These are phyloP conservation scores for Nothocercus nigrocapillus DNA, from an alignment of 2,113 vertebrate species.

Conservation along the genomic window DNA sequence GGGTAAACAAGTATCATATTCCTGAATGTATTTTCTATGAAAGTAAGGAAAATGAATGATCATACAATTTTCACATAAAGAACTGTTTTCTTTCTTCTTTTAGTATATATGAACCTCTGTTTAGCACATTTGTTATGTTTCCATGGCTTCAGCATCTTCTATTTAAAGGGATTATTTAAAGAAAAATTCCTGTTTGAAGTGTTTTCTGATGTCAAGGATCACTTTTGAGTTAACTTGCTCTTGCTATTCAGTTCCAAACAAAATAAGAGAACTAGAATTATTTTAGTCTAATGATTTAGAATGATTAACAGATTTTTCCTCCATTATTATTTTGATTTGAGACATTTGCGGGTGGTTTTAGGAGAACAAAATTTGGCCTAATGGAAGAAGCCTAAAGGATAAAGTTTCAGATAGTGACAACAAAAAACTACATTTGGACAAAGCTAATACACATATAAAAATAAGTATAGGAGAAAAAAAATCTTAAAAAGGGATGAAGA, in stretches of 20 bases:
- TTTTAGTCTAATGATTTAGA: neutral
- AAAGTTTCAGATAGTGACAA: neutral
- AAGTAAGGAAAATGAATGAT: neutral
- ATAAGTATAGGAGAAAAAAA: neutral
- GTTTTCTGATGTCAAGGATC: neutral
- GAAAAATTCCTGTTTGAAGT: neutral
- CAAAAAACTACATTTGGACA: neutral
- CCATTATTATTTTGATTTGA: neutral
- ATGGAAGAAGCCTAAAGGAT: neutral
- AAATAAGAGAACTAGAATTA: neutral
- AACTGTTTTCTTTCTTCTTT: neutral
- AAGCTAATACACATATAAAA: neutral
- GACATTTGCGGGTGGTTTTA: neutral
- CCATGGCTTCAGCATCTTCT: neutral
- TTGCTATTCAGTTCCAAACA: neutral
- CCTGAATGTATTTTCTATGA: neutral
- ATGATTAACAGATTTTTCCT: neutral
- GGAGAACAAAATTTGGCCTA: neutral
- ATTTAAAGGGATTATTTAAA: neutral
- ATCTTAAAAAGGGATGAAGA: neutral
- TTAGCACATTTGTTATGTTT: neutral
- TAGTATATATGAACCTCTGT: neutral
- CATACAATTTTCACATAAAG: neutral
- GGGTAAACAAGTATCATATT: neutral
- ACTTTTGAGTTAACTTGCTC: neutral